Percentiles rank a stretch among this genome's conserved stretches.
Evolutionary conservation across 1,140 invertebrate genomes (phyloP).

Genomic region (Brachionus manjavacas): DNA sequence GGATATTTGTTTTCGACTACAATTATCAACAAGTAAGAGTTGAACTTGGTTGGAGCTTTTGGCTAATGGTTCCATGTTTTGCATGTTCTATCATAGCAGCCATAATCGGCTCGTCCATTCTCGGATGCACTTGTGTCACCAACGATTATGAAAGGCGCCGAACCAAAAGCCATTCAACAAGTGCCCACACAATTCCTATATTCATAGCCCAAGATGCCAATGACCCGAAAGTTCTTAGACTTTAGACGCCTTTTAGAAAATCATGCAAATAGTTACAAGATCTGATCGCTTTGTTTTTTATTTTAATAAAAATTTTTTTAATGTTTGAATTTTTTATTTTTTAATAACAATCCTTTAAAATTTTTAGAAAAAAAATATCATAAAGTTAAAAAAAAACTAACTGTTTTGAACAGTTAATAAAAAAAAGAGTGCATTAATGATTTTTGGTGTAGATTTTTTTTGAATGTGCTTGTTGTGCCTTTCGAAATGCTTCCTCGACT

Average conservation of each 20-base stretch:
- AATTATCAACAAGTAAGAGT: background rate
- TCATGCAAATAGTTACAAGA: background rate
- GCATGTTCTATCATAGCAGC: background rate
- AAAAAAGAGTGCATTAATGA: background rate
- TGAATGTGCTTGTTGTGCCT: background rate
- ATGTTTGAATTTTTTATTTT: background rate
- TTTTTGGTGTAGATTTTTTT: background rate
- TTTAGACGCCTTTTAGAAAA: background rate
- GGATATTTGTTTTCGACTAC: conserved; percentile 24
- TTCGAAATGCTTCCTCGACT: background rate
- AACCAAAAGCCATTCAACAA: background rate
- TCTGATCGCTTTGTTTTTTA: background rate
- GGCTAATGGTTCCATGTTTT: conserved; percentile 14
- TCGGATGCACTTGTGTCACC: conserved; percentile 38
- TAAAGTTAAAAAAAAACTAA: background rate
- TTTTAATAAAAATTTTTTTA: background rate
- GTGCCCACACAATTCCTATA: background rate
- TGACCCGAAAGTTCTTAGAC: background rate
- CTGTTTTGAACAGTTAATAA: background rate
- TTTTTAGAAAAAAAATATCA: too few relatives aligned
- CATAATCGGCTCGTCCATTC: conserved; percentile 10
- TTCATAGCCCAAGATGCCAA: conserved; percentile 1
- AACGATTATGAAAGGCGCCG: background rate
- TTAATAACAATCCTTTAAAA: too few relatives aligned
- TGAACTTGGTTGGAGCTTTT: conserved; percentile 13